Evolutionary conservation across 2,797 vertebrate genomes (phyloP).

Genomic region (Sebastes hubbsi): DNA sequence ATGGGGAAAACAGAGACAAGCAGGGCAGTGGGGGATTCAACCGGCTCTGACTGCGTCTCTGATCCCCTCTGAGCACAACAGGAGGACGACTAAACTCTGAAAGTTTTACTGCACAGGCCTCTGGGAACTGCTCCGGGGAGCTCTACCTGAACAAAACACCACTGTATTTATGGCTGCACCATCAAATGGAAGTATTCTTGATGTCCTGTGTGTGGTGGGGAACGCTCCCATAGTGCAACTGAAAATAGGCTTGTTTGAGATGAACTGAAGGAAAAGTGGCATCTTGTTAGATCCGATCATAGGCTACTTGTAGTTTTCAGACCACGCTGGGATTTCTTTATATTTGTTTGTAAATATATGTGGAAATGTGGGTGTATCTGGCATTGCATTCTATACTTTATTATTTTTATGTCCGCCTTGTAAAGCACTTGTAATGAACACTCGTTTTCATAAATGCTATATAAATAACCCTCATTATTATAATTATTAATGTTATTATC

Average conservation of each 20-base stretch:
- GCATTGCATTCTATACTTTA: no score
- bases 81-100: conserved; percentile 26
- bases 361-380: no score
- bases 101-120: conserved; percentile 39
- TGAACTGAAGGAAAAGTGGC: no score
- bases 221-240: neutral
- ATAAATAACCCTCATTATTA: no score
- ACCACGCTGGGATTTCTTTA: no score
- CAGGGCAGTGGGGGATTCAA: conserved; percentile 47
- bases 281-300: rapidly evolving
- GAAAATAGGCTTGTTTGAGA: neutral
- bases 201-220: neutral
- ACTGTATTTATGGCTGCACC: neutral
- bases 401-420: no score
- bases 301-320: no score
- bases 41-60: conserved; percentile 38
- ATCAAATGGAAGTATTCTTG: neutral
- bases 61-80: conserved; percentile 38
- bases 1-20: conserved; percentile 37
- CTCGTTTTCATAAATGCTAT: rapidly evolving
- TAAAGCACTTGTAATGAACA: no score
- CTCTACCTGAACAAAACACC: conserved; percentile 29
- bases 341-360: no score
- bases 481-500: no score
- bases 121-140: conserved; percentile 23